phyloP scores from a whole-genome alignment of 2,113 vertebrate species.

The Syrmaticus mikado region DNA sequence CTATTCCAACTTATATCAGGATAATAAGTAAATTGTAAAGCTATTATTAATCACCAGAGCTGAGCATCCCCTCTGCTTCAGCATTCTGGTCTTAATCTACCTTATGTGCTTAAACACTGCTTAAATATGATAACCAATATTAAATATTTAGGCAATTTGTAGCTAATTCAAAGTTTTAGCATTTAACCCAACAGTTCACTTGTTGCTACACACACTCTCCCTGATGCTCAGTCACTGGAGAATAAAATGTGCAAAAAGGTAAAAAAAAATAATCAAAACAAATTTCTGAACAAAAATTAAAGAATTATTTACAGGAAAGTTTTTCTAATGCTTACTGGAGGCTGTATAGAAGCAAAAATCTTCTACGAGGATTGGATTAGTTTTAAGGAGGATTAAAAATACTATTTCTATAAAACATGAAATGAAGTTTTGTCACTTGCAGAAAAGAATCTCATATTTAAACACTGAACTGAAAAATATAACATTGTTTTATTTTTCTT shows the following conservation, averaged over 20 bases:
- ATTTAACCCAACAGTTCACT: not conserved
- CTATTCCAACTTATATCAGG: not conserved
- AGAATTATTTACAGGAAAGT: not conserved
- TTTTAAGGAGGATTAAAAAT: not conserved
- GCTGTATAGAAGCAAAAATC: not conserved
- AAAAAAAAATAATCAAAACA: not conserved
- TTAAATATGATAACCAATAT: not conserved
- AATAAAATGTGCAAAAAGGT: not conserved
- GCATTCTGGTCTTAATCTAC: not conserved
- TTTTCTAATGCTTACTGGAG: not conserved
- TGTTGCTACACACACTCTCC: not conserved
- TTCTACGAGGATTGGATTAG: not conserved
- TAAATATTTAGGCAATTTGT: not conserved
- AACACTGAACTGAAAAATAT: not conserved
- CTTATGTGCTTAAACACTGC: not conserved
- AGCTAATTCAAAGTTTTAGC: not conserved
- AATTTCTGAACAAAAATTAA: not conserved
- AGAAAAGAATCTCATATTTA: not conserved
- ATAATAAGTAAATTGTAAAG: not conserved
- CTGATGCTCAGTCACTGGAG: not conserved
- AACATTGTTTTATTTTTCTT: not conserved
- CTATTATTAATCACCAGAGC: not conserved
- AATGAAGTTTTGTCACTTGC: not conserved
- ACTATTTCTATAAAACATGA: not conserved
- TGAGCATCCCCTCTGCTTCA: not conserved